phyloP scores from a whole-genome alignment of 2,797 vertebrate genomes.

The Alauda arvensis region DNA sequence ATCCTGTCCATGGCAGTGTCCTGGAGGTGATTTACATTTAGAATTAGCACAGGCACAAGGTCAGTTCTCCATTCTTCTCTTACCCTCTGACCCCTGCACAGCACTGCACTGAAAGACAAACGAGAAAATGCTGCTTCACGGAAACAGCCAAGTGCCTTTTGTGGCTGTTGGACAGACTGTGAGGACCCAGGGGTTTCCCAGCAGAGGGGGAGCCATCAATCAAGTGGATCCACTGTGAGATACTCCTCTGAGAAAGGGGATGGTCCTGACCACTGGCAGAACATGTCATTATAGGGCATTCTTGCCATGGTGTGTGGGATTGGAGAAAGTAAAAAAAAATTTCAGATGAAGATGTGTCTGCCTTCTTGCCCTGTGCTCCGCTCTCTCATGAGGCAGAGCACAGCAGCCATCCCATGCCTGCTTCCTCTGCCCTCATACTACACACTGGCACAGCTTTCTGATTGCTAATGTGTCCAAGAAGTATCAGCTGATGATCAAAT shows the following conservation, averaged over 20 bases:
- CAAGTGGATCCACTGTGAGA: neutral
- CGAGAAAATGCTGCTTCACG: neutral
- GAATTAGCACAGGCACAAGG: neutral
- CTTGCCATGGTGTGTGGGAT: neutral
- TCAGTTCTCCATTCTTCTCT: neutral
- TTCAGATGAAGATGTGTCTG: neutral
- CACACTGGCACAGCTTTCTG: neutral
- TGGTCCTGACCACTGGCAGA: neutral
- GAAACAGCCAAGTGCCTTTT: neutral
- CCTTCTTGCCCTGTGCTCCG: neutral
- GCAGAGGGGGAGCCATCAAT: neutral
- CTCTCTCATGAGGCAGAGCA: neutral
- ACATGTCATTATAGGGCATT: neutral
- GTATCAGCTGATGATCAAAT: neutral
- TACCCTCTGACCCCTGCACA: neutral
- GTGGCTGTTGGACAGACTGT: neutral
- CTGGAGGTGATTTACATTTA: neutral
- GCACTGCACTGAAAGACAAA: neutral
- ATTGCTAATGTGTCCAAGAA: neutral
- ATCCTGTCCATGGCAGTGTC: neutral
- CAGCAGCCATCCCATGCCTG: neutral
- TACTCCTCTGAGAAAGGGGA: neutral
- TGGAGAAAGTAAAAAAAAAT: neutral
- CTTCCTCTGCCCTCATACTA: fast-evolving
- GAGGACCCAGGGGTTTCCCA: neutral